Conservation (phyloP, 2,888 invertebrate species). For the Congeria kusceri region DNA sequence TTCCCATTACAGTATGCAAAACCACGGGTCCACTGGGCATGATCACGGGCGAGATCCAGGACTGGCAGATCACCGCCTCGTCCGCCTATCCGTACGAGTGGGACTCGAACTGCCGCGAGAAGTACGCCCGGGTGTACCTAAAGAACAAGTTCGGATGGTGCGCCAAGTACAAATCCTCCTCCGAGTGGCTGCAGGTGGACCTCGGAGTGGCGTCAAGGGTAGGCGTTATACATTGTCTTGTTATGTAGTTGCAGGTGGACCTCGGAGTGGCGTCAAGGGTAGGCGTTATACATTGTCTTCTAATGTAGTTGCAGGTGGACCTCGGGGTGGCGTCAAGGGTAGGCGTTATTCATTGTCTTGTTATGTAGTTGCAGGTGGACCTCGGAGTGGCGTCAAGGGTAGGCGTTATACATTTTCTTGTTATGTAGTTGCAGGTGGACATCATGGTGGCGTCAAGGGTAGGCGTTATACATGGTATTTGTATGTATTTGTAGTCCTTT, state of each 20-base stretch:
- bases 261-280: constrained; percentile 86
- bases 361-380: constrained; percentile 87
- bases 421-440: no score
- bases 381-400: constrained; percentile 86
- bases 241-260: constrained; percentile 87
- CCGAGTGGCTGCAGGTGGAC: constrained; percentile 87
- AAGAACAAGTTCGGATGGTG: constrained; percentile 87
- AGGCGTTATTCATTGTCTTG: constrained; percentile 55
- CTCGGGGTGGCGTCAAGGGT: constrained; percentile 86
- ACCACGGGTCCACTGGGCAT: constrained; percentile 85
- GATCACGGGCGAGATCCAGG: constrained; percentile 86
- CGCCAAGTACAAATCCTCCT: constrained; percentile 86
- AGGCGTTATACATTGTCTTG: constrained; percentile 56
- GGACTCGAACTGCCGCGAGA: constrained; percentile 85
- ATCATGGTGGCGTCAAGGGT: no score
- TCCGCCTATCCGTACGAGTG: constrained; percentile 85
- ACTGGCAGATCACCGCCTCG: constrained; percentile 87
- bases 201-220: constrained; percentile 86
- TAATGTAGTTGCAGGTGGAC: constrained; percentile 87
- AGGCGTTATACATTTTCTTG: constrained; percentile 55
- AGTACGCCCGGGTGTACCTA: constrained; percentile 86
- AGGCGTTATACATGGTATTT: no score
- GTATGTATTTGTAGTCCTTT: no score
- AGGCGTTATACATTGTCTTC: constrained; percentile 56
- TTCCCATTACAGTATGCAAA: constrained; percentile 76